Conservation (phyloP, 2,888 invertebrate species). For the Actias luna region DNA sequence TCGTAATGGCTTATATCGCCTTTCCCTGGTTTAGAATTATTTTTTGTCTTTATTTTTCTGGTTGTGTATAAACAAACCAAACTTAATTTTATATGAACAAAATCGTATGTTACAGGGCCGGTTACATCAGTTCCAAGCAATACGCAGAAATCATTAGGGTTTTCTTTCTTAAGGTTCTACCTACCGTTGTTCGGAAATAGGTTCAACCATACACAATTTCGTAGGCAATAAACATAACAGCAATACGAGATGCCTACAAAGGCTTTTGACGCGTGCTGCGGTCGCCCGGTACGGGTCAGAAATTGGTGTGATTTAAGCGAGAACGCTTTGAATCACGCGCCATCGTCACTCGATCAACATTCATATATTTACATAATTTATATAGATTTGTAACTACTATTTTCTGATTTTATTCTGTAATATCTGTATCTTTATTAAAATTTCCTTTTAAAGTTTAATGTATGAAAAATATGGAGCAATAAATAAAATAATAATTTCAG, state of each 20-base stretch:
- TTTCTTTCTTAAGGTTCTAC: conserved; percentile 36
- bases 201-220: conserved; percentile 40
- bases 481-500: background rate
- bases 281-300: conserved; percentile 69
- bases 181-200: conserved; percentile 44
- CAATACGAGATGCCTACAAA: conserved; percentile 58
- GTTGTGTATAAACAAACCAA: background rate
- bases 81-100: conserved; percentile 15
- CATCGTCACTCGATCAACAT: conserved; percentile 21
- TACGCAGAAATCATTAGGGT: conserved; percentile 26
- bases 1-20: background rate
- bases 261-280: conserved; percentile 76
- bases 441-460: too few relatives aligned
- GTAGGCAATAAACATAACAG: conserved; percentile 49
- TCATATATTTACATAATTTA: conserved; percentile 21
- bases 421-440: background rate
- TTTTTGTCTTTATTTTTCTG: background rate
- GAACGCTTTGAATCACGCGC: conserved; percentile 50
- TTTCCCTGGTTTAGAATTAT: background rate
- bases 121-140: conserved; percentile 1
- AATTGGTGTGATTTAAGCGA: conserved; percentile 71
- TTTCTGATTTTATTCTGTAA: background rate
- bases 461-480: too few relatives aligned
- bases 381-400: conserved; percentile 16
- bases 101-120: conserved; percentile 20